These are phyloP conservation scores for Drosophila putrida DNA, from an alignment of 2,888 invertebrate species.

Conservation along the genomic window DNA sequence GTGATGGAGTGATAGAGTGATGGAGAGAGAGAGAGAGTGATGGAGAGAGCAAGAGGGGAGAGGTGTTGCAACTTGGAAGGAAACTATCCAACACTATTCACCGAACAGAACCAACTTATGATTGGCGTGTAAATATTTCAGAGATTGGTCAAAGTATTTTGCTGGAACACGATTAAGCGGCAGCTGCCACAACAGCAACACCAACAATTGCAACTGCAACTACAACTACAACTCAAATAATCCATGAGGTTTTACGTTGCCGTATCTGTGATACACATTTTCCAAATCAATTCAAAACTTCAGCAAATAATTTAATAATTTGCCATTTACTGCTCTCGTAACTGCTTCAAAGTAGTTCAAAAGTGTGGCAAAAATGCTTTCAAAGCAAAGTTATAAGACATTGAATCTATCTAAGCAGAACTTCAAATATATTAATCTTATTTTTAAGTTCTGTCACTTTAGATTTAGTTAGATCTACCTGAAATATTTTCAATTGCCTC, in stretches of 20 bases:
- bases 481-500: too few relatives aligned
- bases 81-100: constrained; percentile 1
- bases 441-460: too few relatives aligned
- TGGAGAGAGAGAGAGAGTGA: not conserved
- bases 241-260: not conserved
- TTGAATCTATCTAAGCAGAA: too few relatives aligned
- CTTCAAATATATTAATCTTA: too few relatives aligned
- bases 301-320: constrained; percentile 17
- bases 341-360: constrained; percentile 1
- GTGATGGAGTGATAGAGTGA: too few relatives aligned
- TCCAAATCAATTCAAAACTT: constrained; percentile 18
- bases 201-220: not conserved
- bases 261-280: constrained; percentile 10
- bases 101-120: constrained; percentile 9
- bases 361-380: not conserved
- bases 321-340: constrained; percentile 8
- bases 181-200: constrained; percentile 17
- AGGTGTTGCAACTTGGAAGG: constrained; percentile 1
- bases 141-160: constrained; percentile 33
- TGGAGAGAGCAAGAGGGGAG: not conserved
- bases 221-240: not conserved
- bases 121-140: constrained; percentile 48
- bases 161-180: constrained; percentile 29
- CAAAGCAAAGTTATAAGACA: not conserved
- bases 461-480: too few relatives aligned